Percentiles rank a stretch among this genome's conserved stretches.
Evolutionary conservation across 2,113 vertebrate species (phyloP).

Genomic region (human (Homo sapiens)): DNA sequence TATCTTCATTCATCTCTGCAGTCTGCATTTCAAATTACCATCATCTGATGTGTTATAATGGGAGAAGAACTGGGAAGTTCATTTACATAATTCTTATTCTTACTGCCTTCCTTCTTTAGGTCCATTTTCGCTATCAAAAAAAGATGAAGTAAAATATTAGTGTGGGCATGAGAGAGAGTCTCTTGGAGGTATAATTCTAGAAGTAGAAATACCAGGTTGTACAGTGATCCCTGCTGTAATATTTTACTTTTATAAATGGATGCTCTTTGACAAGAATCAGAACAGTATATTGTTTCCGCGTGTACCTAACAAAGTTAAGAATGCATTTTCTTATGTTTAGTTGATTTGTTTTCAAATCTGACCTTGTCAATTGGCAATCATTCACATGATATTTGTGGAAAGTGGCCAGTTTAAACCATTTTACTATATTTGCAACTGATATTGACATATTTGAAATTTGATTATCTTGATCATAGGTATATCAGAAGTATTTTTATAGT

Average conservation of each 20-base stretch:
- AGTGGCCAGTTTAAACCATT: neutral
- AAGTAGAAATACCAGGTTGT: neutral
- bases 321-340: constrained; percentile 54
- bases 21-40: neutral
- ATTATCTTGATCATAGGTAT: neutral
- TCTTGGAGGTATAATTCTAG: neutral
- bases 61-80: neutral
- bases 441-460: neutral
- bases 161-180: neutral
- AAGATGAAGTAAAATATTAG: neutral
- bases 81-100: neutral
- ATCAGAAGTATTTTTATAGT: neutral
- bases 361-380: constrained; percentile 75
- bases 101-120: neutral
- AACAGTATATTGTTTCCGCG: constrained; percentile 35
- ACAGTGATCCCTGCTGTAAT: neutral
- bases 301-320: constrained; percentile 34
- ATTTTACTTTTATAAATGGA: neutral
- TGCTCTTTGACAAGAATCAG: neutral
- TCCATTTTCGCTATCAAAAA: neutral
- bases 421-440: neutral
- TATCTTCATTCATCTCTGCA: neutral
- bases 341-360: constrained; percentile 63
- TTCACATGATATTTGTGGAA: neutral
- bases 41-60: neutral